Conservation (phyloP, 2,797 vertebrate species). For the Sebastes flavidus region DNA sequence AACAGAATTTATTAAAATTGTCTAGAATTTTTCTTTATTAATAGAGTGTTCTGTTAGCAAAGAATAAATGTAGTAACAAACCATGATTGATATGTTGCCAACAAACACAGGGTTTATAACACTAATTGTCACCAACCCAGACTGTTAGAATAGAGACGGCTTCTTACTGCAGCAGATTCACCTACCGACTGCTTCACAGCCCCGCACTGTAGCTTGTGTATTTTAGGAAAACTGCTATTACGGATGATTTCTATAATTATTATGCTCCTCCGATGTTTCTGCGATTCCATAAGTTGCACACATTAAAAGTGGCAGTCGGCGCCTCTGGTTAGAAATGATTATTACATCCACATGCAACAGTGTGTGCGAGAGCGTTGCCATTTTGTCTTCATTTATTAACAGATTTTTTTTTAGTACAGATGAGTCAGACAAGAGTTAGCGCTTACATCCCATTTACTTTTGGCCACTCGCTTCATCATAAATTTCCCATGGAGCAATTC, state of each 20-base stretch:
- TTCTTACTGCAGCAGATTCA: conserved; percentile 26
- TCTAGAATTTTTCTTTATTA: not conserved
- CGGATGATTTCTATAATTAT: conserved; percentile 44
- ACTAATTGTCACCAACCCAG: conserved; percentile 5
- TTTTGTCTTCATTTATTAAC: conserved; percentile 71
- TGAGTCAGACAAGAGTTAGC: conserved; percentile 67
- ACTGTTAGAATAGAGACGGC: not conserved
- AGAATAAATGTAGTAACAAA: not conserved
- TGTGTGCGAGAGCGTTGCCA: conserved; percentile 34
- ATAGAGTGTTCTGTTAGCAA: conserved; percentile 1
- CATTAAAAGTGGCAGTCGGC: conserved; percentile 58
- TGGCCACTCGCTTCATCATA: conserved; percentile 66
- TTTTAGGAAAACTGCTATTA: conserved; percentile 32
- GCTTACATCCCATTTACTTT: conserved; percentile 72
- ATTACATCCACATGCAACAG: conserved; percentile 63
- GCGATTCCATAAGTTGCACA: conserved; percentile 42
- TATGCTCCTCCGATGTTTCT: conserved; percentile 39
- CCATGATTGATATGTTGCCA: conserved; percentile 1
- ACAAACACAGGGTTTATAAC: conserved; percentile 6
- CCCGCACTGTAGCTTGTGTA: not conserved
- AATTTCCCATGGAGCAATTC: conserved; percentile 72
- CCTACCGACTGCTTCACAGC: not conserved
- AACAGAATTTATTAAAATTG: not conserved
- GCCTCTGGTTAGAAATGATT: conserved; percentile 62
- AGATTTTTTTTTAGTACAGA: conserved; percentile 50